Conservation (phyloP, 2,113 vertebrate species). For the Phylloscopus trochilus region DNA sequence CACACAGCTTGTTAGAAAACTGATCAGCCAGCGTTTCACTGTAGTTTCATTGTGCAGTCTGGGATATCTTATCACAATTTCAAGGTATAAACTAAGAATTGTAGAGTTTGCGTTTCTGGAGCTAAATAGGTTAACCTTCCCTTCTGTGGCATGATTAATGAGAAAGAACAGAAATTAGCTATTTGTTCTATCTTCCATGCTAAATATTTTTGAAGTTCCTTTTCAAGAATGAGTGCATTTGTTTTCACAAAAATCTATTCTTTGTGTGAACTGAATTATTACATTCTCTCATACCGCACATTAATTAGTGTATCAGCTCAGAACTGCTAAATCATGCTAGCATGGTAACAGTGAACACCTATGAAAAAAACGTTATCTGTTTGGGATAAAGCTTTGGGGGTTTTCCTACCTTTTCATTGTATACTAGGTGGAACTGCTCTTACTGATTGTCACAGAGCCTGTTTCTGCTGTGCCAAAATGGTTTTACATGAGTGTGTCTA, state of each 20-base stretch:
- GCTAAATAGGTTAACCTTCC: neutral
- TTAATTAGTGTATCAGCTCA: neutral
- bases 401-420: neutral
- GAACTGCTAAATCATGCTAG: neutral
- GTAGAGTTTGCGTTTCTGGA: neutral
- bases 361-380: neutral
- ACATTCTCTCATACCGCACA: neutral
- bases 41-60: neutral
- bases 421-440: neutral
- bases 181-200: neutral
- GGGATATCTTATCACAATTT: neutral
- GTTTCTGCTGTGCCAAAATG: neutral
- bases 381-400: neutral
- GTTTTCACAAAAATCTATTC: neutral
- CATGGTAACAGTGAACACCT: neutral
- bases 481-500: fast-evolving
- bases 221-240: neutral
- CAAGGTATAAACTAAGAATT: neutral
- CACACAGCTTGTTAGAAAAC: constrained; percentile 25
- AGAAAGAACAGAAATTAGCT: neutral
- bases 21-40: neutral
- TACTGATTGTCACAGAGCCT: neutral
- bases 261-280: neutral
- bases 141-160: neutral
- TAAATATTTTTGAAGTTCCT: neutral